phyloP scores from a whole-genome alignment of 2,888 invertebrate genomes.

The Heteromurus nitidus region DNA sequence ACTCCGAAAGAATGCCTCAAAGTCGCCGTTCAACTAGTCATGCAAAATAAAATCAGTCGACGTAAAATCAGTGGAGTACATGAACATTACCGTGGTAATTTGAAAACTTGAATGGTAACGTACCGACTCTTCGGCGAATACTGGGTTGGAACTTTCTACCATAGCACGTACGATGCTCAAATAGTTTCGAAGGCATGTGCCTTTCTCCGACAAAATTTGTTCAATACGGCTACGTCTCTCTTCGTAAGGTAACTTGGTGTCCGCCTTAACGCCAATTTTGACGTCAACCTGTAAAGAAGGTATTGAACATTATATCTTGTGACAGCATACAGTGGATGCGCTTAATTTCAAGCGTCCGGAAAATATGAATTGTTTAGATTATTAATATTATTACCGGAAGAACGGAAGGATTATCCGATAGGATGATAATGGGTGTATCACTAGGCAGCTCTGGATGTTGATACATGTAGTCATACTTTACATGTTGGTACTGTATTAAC shows the following conservation, averaged over 20 bases:
- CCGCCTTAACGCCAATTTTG: conserved; percentile 7
- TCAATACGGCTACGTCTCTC: conserved; percentile 15
- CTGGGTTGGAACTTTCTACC: neutral
- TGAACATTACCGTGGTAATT: too few species aligned
- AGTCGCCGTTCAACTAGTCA: conserved; percentile 17
- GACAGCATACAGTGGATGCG: neutral
- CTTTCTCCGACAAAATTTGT: conserved; percentile 27
- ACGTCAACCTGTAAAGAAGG: conserved; percentile 29
- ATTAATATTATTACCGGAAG: conserved; percentile 41
- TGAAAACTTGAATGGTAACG: neutral
- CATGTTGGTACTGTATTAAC: conserved; percentile 31
- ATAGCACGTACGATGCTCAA: neutral
- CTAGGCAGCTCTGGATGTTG: conserved; percentile 34
- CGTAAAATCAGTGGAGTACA: neutral
- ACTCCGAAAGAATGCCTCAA: conserved; percentile 9
- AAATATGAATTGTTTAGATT: too few species aligned
- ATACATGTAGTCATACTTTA: conserved; percentile 56
- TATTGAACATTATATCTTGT: too few species aligned
- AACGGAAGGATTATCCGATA: conserved; percentile 30
- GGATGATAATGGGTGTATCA: conserved; percentile 39
- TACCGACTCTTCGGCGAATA: conserved; percentile 22
- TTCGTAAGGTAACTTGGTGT: neutral
- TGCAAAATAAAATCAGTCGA: neutral
- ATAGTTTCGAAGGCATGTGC: neutral
- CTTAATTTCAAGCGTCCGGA: neutral